Base-by-base conservation (phyloP, 2,113 vertebrate genomes). In the Rhipidura dahli region DNA sequence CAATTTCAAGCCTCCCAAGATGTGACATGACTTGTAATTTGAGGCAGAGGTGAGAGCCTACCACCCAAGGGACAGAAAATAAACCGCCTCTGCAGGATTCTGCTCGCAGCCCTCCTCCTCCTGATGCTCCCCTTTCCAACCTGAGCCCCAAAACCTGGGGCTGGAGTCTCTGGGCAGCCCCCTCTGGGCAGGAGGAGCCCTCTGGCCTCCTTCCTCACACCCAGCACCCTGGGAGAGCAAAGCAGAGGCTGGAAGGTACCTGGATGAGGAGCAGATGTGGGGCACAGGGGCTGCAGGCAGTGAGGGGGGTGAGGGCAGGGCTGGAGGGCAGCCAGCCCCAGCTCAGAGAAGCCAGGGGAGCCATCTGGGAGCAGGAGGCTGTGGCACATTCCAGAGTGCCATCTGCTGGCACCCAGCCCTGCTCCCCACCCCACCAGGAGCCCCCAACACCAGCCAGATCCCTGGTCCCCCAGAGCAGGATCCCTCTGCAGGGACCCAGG, bases 1-100 rank as follows among this genome's bases (percentile, higher is more conserved):
- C 86, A 95, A 95, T 95, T 95, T 94, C 76, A 53, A 86, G 82
- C 79, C 90, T 96, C 94, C 86, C 60, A 90, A 88, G 95, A 90
- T 90, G 89, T 94, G 95, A 94, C 93, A 54, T 45, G 93, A 94
- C 91, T 97, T 39, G 86, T 80, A 92, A 97, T 94, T 93, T 3
- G 2, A 94, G 83, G 91, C 87, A 80, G 91, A 96, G 93, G 91
- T 83, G 89, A 91, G 83, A 83, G 83, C 72, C 87, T 92, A 21
- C 68, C 76, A 69, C 72, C 50, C 80, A 80, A 80, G 89, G 89
- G 87, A 90, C 40, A 31, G 71, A 63, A 65, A 95, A 89, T 50
- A 89, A 92, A 77, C 76, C 12, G 18, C 42, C 28, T 69, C 63
- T 1, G 2, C 26, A 5, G 0, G 0, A 13, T 60, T 23, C 75